A percentile compares a stretch with the other conserved stretches of the same genome.
Conservation (phyloP, 2,797 vertebrate species). For the Peromyscus eremicus region DNA sequence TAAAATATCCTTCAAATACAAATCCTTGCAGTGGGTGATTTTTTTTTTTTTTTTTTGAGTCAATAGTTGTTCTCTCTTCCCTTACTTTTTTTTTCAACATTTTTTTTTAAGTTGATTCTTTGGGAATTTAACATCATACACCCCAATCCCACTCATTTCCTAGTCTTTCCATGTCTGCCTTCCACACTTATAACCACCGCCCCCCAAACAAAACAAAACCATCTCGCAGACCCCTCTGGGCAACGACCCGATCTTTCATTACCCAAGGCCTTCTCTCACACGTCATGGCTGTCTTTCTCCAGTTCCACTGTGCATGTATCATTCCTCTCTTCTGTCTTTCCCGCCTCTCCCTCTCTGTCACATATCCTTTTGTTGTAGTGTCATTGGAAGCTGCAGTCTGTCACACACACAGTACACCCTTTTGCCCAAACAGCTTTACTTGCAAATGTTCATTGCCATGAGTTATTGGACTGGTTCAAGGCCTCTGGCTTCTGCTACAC, state of each 20-base stretch:
- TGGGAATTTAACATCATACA: neutral
- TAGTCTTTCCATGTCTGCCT: neutral
- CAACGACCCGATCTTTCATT: neutral
- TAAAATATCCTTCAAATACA: slow-evolving; percentile 44
- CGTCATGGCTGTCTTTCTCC: neutral
- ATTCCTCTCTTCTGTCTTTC: neutral
- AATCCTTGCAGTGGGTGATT: neutral
- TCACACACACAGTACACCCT: neutral
- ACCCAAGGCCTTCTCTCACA: neutral
- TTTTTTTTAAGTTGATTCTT: neutral
- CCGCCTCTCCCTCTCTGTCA: neutral
- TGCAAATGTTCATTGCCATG: neutral
- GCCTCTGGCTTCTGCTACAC: neutral
- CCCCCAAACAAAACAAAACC: neutral
- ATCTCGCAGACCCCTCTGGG: neutral
- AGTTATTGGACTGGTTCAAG: neutral
- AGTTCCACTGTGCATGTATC: neutral
- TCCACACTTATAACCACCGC: neutral
- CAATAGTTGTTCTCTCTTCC: neutral
- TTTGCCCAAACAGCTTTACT: neutral
- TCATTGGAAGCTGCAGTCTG: neutral
- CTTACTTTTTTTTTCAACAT: neutral
- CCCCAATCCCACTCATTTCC: neutral
- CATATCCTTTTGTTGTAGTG: neutral
- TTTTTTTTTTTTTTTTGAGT: neutral